These are phyloP conservation scores for Vannuccia rotundouncinata DNA, from an alignment of 2,888 invertebrate species.

Conservation along the genomic window DNA sequence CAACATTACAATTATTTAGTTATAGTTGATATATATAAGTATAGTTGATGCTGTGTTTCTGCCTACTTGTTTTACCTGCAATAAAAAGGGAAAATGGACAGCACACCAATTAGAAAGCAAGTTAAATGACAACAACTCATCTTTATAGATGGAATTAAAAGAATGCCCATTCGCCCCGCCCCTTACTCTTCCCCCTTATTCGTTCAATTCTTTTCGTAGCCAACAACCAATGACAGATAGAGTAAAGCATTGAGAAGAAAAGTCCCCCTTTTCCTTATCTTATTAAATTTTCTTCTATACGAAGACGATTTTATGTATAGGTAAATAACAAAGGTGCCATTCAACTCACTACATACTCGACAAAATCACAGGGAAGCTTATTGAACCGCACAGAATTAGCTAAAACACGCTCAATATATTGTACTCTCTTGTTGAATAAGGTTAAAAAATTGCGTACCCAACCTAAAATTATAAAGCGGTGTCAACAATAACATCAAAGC, in stretches of 20 bases:
- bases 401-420: neutral
- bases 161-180: neutral
- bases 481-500: neutral
- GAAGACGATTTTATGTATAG: neutral
- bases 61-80: neutral
- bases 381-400: neutral
- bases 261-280: no score
- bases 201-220: neutral
- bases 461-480: neutral
- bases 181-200: neutral
- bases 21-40: neutral
- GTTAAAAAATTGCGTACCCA: neutral
- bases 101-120: neutral
- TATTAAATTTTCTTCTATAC: no score
- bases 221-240: neutral
- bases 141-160: no score
- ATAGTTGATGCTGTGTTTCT: neutral
- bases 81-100: neutral
- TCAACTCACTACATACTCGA: neutral
- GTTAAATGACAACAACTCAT: neutral
- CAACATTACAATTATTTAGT: neutral
- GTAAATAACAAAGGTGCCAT: neutral
- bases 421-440: neutral
- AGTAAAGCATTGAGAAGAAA: neutral
- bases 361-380: neutral